Evolutionary conservation across 2,113 vertebrate species (phyloP).

Genomic region (Lycaon pictus): DNA sequence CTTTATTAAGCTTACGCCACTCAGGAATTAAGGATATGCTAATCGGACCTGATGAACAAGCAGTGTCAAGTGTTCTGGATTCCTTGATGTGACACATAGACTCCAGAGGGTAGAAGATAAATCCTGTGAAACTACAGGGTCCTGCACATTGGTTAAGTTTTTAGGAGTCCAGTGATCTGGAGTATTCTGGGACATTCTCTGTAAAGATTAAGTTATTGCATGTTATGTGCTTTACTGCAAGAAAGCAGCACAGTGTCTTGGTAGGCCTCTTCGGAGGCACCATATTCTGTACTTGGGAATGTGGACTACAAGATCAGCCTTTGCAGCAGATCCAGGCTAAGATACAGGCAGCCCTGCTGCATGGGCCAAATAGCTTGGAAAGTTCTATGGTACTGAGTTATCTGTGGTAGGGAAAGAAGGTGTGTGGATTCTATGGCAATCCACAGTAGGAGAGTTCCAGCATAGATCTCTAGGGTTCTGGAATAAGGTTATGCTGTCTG

Average conservation of each 20-base stretch:
- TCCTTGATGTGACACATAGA: background rate
- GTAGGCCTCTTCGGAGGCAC: background rate
- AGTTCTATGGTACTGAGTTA: background rate
- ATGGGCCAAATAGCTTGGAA: background rate
- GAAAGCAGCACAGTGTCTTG: background rate
- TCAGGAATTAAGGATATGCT: background rate
- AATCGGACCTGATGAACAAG: background rate
- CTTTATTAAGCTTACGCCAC: background rate
- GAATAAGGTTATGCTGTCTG: background rate
- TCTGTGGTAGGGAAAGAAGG: background rate
- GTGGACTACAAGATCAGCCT: background rate
- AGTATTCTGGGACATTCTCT: background rate
- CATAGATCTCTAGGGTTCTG: background rate
- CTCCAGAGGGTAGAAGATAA: background rate
- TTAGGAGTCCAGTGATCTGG: background rate
- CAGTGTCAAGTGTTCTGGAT: background rate
- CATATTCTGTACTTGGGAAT: background rate
- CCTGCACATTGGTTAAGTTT: background rate
- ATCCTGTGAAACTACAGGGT: background rate
- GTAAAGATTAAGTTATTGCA: background rate
- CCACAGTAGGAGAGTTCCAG: background rate
- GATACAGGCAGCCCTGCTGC: background rate
- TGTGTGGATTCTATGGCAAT: background rate
- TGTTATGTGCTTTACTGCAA: background rate
- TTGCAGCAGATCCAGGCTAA: background rate